Evolutionary conservation across 2,113 vertebrate genomes (phyloP), one percentile per base, ranked within the genome.

Genomic region (Barnardius zonarius): DNA sequence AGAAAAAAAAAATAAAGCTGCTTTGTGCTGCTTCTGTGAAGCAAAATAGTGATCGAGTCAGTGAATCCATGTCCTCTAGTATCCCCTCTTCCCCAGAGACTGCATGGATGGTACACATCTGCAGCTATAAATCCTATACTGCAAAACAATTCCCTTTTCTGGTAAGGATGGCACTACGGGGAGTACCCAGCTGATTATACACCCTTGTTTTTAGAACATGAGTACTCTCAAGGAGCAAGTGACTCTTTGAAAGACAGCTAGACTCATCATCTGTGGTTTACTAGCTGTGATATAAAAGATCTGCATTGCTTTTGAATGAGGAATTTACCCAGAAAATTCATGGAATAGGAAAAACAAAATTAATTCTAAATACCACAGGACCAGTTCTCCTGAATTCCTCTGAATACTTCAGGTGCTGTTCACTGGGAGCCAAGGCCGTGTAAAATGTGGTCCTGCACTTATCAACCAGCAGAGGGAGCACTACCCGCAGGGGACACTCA

Each of bases 381-480:
- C 17, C 55, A 5, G 5, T 43, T 41, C 2, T 68, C 10, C 43
- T 72, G 31, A 75, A 68, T 72, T 90, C 5, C 6, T 0, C 1
- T 82, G n/a, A 37, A 30, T 92, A 27, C 30, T 74, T 54, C 22
- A 30, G 27, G 5, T 13, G 8, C 44, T 63, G 27, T 5, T 12
- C 17, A 0, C 27, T 13, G 18, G 24, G 24, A 79, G 31, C 5
- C 10, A 48, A 44, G 24, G 12, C 10, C 2, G 0, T 11, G 14
- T 24, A 37, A 52, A 49, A 52, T 33, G 27, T 17, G 24, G 11
- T 52, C 28, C 8, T 64, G 18, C 51, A 30, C 33, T 31, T 76
- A 64, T 10, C 13, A 94, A 62, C 92, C 96, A 97, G 95, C 93
- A 97, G 92, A 95, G 94, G 96, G 87, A 43, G 87, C 75, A 96